Conservation (phyloP, 2,797 vertebrate genomes). For the Carduelis carduelis region DNA sequence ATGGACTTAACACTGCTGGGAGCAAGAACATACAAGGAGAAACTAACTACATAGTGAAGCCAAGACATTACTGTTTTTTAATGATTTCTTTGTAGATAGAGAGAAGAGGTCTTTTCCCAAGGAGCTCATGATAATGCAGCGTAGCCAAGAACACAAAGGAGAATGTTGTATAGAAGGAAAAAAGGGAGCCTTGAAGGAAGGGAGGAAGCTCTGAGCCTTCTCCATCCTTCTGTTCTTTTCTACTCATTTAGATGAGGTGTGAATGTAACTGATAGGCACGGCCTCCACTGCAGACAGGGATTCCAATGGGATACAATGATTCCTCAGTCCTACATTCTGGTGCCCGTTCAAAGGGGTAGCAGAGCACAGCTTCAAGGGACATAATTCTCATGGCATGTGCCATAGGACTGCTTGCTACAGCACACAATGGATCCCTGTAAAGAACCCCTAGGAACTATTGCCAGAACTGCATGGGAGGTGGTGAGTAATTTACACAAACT, state of each 20-base stretch:
- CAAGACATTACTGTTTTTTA: slow-evolving; percentile 38
- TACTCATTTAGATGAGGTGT: neutral
- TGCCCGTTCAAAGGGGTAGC: neutral
- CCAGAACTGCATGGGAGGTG: neutral
- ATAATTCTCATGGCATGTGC: neutral
- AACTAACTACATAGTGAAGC: slow-evolving; percentile 34
- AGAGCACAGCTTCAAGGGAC: neutral
- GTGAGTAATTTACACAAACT: neutral
- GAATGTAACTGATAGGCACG: neutral
- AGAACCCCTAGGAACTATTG: neutral
- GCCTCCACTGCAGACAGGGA: neutral
- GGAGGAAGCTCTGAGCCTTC: slow-evolving; percentile 27
- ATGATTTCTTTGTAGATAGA: slow-evolving; percentile 58
- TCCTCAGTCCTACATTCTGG: neutral
- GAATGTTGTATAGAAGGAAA: slow-evolving; percentile 10
- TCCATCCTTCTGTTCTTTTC: slow-evolving; percentile 7
- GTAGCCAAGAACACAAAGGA: slow-evolving; percentile 12
- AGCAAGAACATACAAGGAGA: slow-evolving; percentile 65
- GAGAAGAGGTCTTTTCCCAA: slow-evolving; percentile 60
- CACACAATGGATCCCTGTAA: neutral
- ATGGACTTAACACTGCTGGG: slow-evolving; percentile 62
- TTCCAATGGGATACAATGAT: neutral
- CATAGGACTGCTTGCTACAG: neutral
- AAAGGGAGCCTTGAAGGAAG: slow-evolving; percentile 13
- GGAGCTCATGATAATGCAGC: slow-evolving; percentile 38